Evolutionary conservation across 2,888 invertebrate genomes (phyloP).

Genomic region (Ectemnius continuus): DNA sequence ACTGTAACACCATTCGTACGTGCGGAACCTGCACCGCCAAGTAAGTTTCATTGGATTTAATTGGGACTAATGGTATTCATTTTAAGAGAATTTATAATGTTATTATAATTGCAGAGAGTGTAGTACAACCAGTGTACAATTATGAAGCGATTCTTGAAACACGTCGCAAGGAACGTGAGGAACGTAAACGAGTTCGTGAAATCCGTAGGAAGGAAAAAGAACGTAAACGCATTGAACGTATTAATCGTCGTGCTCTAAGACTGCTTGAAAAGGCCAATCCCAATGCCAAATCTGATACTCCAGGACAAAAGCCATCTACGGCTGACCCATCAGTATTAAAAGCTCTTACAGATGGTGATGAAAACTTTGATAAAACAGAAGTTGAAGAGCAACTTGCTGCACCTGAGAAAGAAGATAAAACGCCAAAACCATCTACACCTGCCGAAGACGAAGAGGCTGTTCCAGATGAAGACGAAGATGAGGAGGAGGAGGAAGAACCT

Average conservation of each 20-base stretch:
- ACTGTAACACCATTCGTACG: constrained; percentile 39
- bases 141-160: constrained; percentile 75
- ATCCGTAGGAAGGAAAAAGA: constrained; percentile 71
- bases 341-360: constrained; percentile 52
- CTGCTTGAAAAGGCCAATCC: constrained; percentile 51
- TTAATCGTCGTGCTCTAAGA: constrained; percentile 66
- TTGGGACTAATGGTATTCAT: not conserved
- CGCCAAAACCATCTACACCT: constrained; percentile 17
- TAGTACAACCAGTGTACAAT: constrained; percentile 73
- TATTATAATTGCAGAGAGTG: constrained; percentile 42
- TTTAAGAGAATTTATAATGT: constrained; percentile 8
- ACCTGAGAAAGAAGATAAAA: constrained; percentile 45
- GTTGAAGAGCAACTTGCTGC: constrained; percentile 35
- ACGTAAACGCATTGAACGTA: constrained; percentile 68
- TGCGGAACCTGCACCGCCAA: constrained; percentile 39
- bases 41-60: constrained; percentile 32
- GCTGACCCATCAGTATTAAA: constrained; percentile 57
- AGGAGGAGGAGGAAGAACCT: constrained; percentile 56
- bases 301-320: constrained; percentile 38
- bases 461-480: constrained; percentile 61
- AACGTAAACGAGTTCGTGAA: constrained; percentile 70
- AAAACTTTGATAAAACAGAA: constrained; percentile 40
- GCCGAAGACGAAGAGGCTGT: constrained; percentile 61
- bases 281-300: constrained; percentile 29
- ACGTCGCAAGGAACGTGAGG: constrained; percentile 72